Base-by-base conservation (phyloP, 2,888 invertebrate species). In the Polyploca ridens region DNA sequence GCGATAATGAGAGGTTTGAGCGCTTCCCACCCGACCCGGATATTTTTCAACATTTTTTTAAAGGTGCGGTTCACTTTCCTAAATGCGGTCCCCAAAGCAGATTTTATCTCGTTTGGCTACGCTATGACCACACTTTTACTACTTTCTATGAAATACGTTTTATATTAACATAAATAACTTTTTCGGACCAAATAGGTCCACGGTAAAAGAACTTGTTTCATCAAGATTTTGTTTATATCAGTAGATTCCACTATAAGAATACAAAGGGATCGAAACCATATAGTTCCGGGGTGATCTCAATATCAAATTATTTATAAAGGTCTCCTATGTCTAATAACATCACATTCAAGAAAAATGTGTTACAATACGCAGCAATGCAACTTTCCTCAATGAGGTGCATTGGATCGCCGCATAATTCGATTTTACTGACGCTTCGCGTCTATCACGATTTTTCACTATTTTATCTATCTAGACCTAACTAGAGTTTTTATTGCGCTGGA, bases 1-100 rank as follows among this genome's bases (percentile, higher is more conserved):
- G 57, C 35, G 19, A 66, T 76, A 76, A 76, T 76, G 71, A 76
- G 71, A 63, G 69, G 46, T 46, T 46, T n/a, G 6, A 46, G 46
- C 46, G 5, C 74, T 76, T 68, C 58, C 68, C 59, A 74, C 64
- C 27, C 14, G n/a, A 57, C 59, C 33, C 38, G 35, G 68, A 61
- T 62, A 69, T 65, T 63, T 72, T 74, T 73, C 66, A 8, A 3
- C 19, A 2, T 44, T 41, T n/a, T 41, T 61, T 61, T 41, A 1
- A 44, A 61, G 44, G 61, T 44, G 27, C 19, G 61, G 44, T 27
- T 33, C 59, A 41, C 41, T 60, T 19, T 41, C 41, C 61, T 61
- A 19, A 61, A 44, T 61, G 41, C 38, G 60, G 60, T n/a, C 19
- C 60, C n/a, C 5, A 11, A 60, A 35, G 46, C 61, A 61, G 41